These are phyloP conservation scores for Cotesia glomerata DNA, from an alignment of 1,140 invertebrate species.

Conservation along the genomic window DNA sequence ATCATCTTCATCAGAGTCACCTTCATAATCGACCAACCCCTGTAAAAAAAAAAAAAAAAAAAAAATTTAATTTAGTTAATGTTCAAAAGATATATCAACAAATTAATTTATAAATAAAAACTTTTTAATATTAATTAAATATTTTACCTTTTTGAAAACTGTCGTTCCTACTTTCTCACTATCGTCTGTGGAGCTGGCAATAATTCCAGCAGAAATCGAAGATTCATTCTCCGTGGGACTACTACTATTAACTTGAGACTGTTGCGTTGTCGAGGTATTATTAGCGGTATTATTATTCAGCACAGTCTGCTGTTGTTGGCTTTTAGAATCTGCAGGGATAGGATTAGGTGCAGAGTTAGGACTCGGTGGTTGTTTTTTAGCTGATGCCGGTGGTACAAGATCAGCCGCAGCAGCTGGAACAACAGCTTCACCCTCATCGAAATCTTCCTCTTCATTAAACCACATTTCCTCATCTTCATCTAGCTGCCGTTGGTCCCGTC, in stretches of 20 bases:
- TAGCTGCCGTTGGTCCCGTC: slow-evolving; percentile 88
- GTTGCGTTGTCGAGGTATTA: slow-evolving; percentile 47
- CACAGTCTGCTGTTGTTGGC: slow-evolving; percentile 56
- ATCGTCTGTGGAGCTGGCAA: slow-evolving; percentile 52
- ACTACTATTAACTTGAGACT: slow-evolving; percentile 56
- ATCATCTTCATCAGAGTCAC: slow-evolving; percentile 93
- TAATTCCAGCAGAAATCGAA: slow-evolving; percentile 57
- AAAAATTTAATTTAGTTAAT: too few species aligned
- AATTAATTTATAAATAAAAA: not conserved
- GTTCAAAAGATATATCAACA: not conserved
- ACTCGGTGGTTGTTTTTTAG: slow-evolving; percentile 59
- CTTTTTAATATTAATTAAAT: not conserved
- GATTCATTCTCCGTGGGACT: slow-evolving; percentile 56
- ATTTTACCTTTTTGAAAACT: slow-evolving; percentile 68
- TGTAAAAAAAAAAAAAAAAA: slow-evolving; percentile 55
- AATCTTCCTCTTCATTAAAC: slow-evolving; percentile 97
- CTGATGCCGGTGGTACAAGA: slow-evolving; percentile 51
- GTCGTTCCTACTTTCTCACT: slow-evolving; percentile 60
- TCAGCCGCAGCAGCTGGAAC: slow-evolving; percentile 63
- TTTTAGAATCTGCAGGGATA: slow-evolving; percentile 50
- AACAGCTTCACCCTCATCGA: slow-evolving; percentile 81
- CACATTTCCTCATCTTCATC: slow-evolving; percentile 99
- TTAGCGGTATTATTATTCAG: slow-evolving; percentile 63
- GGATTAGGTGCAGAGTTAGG: slow-evolving; percentile 57
- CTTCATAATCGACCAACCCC: slow-evolving; percentile 95